These are phyloP conservation scores for Tonatia bakeri DNA, from an alignment of 2,113 vertebrate genomes.

Conservation along the genomic window DNA sequence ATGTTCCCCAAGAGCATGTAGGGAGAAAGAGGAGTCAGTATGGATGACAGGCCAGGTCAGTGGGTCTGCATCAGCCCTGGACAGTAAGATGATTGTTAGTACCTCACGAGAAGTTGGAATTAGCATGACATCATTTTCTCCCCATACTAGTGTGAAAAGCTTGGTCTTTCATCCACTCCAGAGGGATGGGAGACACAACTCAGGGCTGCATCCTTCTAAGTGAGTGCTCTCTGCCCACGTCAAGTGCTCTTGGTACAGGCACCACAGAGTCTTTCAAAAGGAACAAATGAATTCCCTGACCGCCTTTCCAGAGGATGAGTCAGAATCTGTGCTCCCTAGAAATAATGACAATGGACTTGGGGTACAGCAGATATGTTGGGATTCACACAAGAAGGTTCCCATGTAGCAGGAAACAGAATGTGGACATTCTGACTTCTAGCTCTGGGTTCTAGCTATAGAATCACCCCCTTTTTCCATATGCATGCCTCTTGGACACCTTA, in stretches of 20 bases:
- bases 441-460: conserved; percentile 24
- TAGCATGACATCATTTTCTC: neutral
- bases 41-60: neutral
- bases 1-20: neutral
- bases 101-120: neutral
- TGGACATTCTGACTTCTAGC: neutral
- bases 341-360: neutral
- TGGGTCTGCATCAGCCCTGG: neutral
- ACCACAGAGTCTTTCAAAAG: conserved; percentile 23
- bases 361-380: neutral
- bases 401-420: neutral
- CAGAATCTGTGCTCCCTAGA: neutral
- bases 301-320: neutral
- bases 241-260: neutral
- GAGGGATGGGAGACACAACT: conserved; percentile 17
- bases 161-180: conserved; percentile 33
- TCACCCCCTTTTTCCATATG: conserved; percentile 8
- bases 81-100: neutral
- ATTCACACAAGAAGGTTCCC: neutral
- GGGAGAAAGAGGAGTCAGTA: neutral
- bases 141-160: conserved; percentile 7
- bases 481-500: conserved; percentile 6
- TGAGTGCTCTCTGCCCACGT: neutral
- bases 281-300: neutral
- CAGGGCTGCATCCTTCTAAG: conserved; percentile 5